phyloP scores from a whole-genome alignment of 2,888 invertebrate genomes.

The Seira ritae region DNA sequence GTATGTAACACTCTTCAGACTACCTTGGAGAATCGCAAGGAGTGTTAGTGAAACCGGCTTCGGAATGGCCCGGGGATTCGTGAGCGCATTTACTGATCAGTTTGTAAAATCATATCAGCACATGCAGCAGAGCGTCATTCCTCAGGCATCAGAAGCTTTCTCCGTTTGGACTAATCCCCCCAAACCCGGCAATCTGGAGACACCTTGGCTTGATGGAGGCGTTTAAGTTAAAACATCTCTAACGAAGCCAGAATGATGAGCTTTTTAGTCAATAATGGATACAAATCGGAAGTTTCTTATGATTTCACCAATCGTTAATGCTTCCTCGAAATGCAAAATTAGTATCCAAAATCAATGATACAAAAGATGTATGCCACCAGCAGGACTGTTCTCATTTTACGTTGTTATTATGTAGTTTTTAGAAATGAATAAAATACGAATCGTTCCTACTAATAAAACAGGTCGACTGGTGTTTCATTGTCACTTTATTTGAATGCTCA shows the following conservation, averaged over 20 bases:
- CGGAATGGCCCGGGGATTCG: slow-evolving; percentile 42
- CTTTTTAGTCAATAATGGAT: background rate
- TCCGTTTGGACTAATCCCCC: slow-evolving; percentile 50
- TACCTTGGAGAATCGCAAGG: slow-evolving; percentile 50
- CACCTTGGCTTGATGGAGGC: slow-evolving; percentile 47
- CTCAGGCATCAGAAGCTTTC: slow-evolving; percentile 44
- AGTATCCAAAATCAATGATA: slow-evolving; percentile 14
- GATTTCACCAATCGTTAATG: too few species aligned
- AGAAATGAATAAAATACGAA: too few species aligned
- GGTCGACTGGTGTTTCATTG: too few species aligned
- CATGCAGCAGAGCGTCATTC: slow-evolving; percentile 46
- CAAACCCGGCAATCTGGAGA: slow-evolving; percentile 14
- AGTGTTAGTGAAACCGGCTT: slow-evolving; percentile 34
- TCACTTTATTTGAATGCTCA: too few species aligned
- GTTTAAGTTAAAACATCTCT: slow-evolving; percentile 18
- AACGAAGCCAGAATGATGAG: background rate
- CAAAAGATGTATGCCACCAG: slow-evolving; percentile 35
- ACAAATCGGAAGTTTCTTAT: too few species aligned
- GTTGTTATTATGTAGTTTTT: background rate
- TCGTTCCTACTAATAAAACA: too few species aligned
- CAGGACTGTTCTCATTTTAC: slow-evolving; percentile 18
- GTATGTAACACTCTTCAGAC: slow-evolving; percentile 41
- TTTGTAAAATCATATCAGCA: slow-evolving; percentile 34
- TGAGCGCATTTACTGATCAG: slow-evolving; percentile 38
- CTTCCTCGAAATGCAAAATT: too few species aligned